Percentiles rank a stretch among this genome's conserved stretches.
phyloP scores from a whole-genome alignment of 2,113 vertebrate genomes.

The Lepus timidus region DNA sequence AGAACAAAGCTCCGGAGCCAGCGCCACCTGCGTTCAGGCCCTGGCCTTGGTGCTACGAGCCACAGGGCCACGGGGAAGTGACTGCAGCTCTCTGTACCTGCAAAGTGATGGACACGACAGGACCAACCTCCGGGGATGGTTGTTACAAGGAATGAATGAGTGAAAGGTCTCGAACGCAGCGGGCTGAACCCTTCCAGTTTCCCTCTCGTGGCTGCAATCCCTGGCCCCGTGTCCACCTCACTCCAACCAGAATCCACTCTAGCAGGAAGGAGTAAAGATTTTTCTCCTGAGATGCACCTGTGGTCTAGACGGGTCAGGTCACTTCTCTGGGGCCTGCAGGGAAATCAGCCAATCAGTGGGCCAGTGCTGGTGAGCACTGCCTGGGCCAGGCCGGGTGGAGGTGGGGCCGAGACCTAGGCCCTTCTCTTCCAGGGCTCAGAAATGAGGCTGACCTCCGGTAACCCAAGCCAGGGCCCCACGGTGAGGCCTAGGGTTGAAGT shows the following conservation, averaged over 20 bases:
- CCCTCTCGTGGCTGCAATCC: not conserved
- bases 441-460: not conserved
- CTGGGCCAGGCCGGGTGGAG: not conserved
- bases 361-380: not conserved
- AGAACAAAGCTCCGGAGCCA: not conserved
- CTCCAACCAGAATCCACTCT: not conserved
- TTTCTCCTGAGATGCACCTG: not conserved
- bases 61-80: too few species aligned
- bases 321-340: not conserved
- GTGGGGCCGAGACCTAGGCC: not conserved
- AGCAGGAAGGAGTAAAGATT: not conserved
- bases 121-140: not conserved
- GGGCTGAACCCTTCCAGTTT: not conserved
- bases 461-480: not conserved
- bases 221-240: not conserved
- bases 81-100: not conserved
- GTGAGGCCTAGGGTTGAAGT: not conserved
- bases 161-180: not conserved
- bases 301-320: not conserved
- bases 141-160: not conserved
- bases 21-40: not conserved
- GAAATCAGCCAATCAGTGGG: not conserved
- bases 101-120: not conserved
- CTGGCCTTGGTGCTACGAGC: not conserved
- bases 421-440: not conserved